Percentiles rank a stretch among this genome's conserved stretches.
Conservation (phyloP, 2,888 invertebrate genomes). For the Crossocerus cetratus region DNA sequence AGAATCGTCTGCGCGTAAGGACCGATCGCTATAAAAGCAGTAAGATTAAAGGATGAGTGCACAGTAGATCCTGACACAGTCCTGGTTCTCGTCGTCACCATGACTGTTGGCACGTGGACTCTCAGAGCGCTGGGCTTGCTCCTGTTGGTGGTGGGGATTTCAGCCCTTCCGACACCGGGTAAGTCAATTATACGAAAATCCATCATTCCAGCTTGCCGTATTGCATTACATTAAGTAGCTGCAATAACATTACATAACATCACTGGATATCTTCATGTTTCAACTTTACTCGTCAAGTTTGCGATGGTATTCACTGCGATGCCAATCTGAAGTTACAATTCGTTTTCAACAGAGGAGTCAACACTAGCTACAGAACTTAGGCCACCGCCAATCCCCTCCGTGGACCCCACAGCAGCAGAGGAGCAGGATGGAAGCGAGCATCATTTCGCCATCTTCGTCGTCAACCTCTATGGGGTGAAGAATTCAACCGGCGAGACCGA, state of each 20-base stretch:
- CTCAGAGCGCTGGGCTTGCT: conserved; percentile 56
- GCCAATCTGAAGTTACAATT: no score
- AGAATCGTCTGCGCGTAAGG: conserved; percentile 54
- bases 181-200: conserved; percentile 25
- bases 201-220: background rate
- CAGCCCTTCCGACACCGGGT: conserved; percentile 61
- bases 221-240: background rate
- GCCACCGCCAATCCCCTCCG: conserved; percentile 60
- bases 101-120: conserved; percentile 38
- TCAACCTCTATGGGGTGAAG: conserved; percentile 70
- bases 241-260: background rate
- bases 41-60: conserved; percentile 61
- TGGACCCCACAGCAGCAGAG: background rate
- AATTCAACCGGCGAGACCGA: conserved; percentile 62
- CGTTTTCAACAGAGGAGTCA: background rate
- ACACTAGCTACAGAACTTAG: conserved; percentile 62
- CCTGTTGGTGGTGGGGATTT: conserved; percentile 53
- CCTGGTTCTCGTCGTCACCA: conserved; percentile 34
- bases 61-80: conserved; percentile 54
- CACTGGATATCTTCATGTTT: background rate
- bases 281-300: background rate
- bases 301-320: background rate
- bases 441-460: conserved; percentile 64
- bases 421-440: conserved; percentile 41
- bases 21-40: conserved; percentile 70